Percentiles rank a stretch among this genome's conserved stretches.
Evolutionary conservation across 2,113 vertebrate genomes (phyloP).

Genomic region (Anoura caudifer): DNA sequence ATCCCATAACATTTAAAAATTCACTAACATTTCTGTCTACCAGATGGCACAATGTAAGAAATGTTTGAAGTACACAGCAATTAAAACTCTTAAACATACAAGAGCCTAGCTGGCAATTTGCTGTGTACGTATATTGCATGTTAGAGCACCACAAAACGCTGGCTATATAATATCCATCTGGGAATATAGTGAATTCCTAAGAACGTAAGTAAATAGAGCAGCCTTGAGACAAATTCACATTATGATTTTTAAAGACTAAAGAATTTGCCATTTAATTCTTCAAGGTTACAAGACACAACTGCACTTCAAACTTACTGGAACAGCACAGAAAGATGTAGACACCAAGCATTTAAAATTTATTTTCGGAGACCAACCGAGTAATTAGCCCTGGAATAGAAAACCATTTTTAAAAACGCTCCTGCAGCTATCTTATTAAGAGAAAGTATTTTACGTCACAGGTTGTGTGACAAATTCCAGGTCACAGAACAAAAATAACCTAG

Average conservation of each 20-base stretch:
- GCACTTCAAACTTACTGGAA: slow-evolving; percentile 9
- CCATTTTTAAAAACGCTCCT: neutral
- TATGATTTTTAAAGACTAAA: slow-evolving; percentile 40
- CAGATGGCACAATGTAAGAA: slow-evolving; percentile 73
- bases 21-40: slow-evolving; percentile 63
- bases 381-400: neutral
- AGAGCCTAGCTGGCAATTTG: slow-evolving; percentile 62
- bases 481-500: neutral
- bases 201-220: slow-evolving; percentile 57
- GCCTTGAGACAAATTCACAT: slow-evolving; percentile 49
- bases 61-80: slow-evolving; percentile 72
- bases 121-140: slow-evolving; percentile 55
- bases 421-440: neutral
- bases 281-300: neutral
- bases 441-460: neutral
- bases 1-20: slow-evolving; percentile 76
- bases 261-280: neutral
- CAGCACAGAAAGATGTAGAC: neutral
- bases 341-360: neutral
- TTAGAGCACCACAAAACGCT: slow-evolving; percentile 58
- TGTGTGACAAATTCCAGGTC: neutral
- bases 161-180: slow-evolving; percentile 55
- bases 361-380: neutral
- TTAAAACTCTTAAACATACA: slow-evolving; percentile 76
- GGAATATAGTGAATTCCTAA: slow-evolving; percentile 46